Evolutionary conservation across 2,888 invertebrate species (phyloP).

Genomic region (Siphonodentalium dalli): DNA sequence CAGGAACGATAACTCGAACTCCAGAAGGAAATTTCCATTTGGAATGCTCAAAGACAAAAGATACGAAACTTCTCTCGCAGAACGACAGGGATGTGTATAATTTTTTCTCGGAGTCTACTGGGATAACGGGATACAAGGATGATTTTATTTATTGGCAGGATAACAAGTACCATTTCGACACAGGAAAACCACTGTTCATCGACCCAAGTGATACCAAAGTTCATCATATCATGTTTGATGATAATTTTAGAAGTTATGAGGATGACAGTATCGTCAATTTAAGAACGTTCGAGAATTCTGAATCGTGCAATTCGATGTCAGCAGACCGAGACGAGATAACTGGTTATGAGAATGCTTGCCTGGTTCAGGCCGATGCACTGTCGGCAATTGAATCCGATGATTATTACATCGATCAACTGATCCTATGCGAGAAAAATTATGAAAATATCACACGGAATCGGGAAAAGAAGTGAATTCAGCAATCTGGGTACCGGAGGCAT

Average conservation of each 20-base stretch:
- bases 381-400: constrained; percentile 51
- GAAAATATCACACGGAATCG: too few species aligned
- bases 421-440: constrained; percentile 54
- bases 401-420: constrained; percentile 55
- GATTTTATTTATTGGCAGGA: constrained; percentile 60
- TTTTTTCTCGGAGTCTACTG: constrained; percentile 42
- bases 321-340: constrained; percentile 43
- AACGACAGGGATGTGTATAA: constrained; percentile 47
- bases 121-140: constrained; percentile 58
- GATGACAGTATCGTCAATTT: constrained; percentile 62
- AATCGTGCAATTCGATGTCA: constrained; percentile 36
- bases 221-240: constrained; percentile 64
- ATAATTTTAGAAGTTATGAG: constrained; percentile 60
- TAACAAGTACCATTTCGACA: constrained; percentile 49
- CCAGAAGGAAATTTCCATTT: constrained; percentile 31
- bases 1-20: constrained; percentile 44
- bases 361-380: constrained; percentile 62
- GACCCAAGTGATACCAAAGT: constrained; percentile 47
- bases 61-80: constrained; percentile 10
- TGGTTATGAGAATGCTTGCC: constrained; percentile 49
- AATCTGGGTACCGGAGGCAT: too few species aligned
- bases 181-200: constrained; percentile 61
- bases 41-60: constrained; percentile 16
- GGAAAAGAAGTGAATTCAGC: too few species aligned
- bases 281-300: constrained; percentile 43